These are phyloP conservation scores for Lordiphosa stackelbergi DNA, from an alignment of 1,140 invertebrate genomes.

Conservation along the genomic window DNA sequence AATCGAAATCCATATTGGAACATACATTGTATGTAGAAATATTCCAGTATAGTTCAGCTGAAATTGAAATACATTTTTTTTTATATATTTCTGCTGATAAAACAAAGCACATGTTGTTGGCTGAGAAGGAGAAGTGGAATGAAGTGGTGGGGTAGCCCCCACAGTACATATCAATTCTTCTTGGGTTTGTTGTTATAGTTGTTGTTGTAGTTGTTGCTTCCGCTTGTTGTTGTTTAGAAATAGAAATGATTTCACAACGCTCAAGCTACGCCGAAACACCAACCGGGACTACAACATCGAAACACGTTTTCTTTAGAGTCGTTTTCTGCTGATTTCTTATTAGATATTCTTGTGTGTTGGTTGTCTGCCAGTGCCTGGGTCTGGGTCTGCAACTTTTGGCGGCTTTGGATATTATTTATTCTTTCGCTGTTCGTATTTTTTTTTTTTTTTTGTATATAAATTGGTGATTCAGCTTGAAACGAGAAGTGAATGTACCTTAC, in stretches of 20 bases:
- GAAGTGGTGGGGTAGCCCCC: conserved; percentile 9
- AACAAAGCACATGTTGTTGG: conserved; percentile 35
- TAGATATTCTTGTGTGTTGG: conserved; percentile 45
- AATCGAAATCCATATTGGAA: conserved; percentile 27
- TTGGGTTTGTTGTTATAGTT: conserved; percentile 10
- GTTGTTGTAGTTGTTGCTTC: conserved; percentile 39
- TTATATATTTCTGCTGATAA: conserved; percentile 32
- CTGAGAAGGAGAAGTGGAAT: conserved; percentile 7
- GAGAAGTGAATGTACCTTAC: conserved; percentile 58
- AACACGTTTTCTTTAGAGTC: conserved; percentile 52
- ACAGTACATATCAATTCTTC: conserved; percentile 37
- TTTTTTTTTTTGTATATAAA: conserved; percentile 5
- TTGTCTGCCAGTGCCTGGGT: conserved; percentile 8
- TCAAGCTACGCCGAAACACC: conserved; percentile 13
- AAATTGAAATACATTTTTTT: conserved; percentile 30
- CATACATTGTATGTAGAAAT: conserved; percentile 32
- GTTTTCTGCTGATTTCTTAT: conserved; percentile 62
- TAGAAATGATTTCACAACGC: conserved; percentile 70
- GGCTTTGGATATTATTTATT: conserved; percentile 47
- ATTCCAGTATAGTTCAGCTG: conserved; percentile 37
- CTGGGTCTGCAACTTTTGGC: conserved; percentile 8
- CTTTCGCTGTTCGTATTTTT: conserved; percentile 39
- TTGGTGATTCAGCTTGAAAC: conserved; percentile 55
- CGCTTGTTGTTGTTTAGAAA: conserved; percentile 64
- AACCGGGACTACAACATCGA: conserved; percentile 30